These are phyloP conservation scores for Anhinga rufa DNA, from an alignment of 2,113 vertebrate species.

Conservation along the genomic window DNA sequence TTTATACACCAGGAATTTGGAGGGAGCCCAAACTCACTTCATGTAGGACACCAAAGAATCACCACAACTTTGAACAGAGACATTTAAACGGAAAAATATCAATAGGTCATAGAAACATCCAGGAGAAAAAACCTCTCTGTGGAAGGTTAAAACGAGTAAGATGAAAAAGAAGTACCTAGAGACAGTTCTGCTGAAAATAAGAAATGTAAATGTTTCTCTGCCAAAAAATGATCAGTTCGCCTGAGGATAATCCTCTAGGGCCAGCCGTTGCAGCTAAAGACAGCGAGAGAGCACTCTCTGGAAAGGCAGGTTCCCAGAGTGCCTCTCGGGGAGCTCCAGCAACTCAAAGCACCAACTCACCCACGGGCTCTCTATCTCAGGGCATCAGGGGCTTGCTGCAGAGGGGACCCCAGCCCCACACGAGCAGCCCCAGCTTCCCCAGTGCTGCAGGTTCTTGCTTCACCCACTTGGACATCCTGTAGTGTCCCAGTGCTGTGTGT, in stretches of 20 bases:
- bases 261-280: not conserved
- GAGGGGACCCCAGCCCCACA: not conserved
- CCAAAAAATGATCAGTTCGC: not conserved
- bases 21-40: not conserved
- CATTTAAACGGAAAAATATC: not conserved
- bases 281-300: not conserved
- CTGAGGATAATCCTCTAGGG: not conserved
- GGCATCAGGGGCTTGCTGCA: not conserved
- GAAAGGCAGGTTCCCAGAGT: not conserved
- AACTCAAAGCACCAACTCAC: not conserved
- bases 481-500: not conserved
- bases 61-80: not conserved
- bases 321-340: not conserved
- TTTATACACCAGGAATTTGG: not conserved
- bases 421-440: not conserved
- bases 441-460: not conserved
- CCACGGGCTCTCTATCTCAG: rapidly evolving
- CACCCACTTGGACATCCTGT: not conserved
- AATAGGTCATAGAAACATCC: not conserved
- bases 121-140: not conserved
- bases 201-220: not conserved
- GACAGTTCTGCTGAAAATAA: not conserved
- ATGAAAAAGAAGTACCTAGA: not conserved
- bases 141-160: not conserved
- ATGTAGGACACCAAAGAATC: not conserved